Conservation (phyloP, 2,888 invertebrate genomes). For the Chaetoderma sp. region DNA sequence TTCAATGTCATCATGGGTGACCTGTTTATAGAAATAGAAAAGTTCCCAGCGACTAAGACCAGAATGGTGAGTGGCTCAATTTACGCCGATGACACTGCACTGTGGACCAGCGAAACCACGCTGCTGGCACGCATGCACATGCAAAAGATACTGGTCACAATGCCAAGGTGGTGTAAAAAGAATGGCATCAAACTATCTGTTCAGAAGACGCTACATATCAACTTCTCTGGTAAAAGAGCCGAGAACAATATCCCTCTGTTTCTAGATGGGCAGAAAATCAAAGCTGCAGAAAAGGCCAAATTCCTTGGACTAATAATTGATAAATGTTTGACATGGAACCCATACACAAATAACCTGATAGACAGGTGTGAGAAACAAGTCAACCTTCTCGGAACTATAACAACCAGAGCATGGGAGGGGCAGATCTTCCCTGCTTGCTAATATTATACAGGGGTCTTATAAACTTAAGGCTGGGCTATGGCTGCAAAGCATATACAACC, state of each 20-base stretch:
- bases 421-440: background rate
- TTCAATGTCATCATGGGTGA: background rate
- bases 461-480: background rate
- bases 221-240: background rate
- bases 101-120: background rate
- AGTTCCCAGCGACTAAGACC: too few relatives aligned
- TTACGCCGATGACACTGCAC: background rate
- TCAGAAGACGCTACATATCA: background rate
- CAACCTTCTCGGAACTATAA: background rate
- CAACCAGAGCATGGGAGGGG: background rate
- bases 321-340: background rate
- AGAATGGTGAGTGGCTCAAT: background rate
- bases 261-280: background rate
- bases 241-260: background rate
- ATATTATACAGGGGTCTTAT: too few relatives aligned
- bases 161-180: background rate
- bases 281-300: background rate
- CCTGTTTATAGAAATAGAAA: background rate
- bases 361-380: background rate
- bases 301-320: background rate
- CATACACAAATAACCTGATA: background rate
- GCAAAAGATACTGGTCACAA: background rate
- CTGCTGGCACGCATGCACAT: background rate
- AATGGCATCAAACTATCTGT: background rate
- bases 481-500: background rate